Conservation (phyloP, 2,888 invertebrate species). For the Beris chalybata region DNA sequence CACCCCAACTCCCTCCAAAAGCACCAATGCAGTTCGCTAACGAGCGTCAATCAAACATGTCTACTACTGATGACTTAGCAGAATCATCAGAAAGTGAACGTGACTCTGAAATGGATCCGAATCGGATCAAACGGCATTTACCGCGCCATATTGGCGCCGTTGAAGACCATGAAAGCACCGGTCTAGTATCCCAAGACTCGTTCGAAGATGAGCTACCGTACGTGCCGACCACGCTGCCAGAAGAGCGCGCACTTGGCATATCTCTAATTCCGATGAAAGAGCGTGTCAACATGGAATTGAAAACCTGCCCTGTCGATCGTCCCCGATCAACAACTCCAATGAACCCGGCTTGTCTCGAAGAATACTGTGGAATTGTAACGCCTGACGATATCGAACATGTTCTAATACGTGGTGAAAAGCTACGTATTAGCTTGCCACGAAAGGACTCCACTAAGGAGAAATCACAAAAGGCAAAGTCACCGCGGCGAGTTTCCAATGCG, state of each 20-base stretch:
- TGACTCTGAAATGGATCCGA: constrained; percentile 62
- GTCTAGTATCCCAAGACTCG: constrained; percentile 78
- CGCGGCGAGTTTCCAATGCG: constrained; percentile 58
- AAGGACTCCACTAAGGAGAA: constrained; percentile 57
- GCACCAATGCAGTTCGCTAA: constrained; percentile 9
- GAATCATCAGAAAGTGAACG: constrained; percentile 73
- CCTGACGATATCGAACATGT: constrained; percentile 46
- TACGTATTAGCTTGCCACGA: constrained; percentile 71
- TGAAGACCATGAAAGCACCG: constrained; percentile 71
- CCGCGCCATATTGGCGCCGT: constrained; percentile 60
- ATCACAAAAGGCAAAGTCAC: constrained; percentile 57
- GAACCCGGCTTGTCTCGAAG: constrained; percentile 70
- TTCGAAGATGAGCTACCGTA: constrained; percentile 86
- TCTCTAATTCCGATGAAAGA: constrained; percentile 81
- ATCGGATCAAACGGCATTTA: constrained; percentile 50
- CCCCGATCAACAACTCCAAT: constrained; percentile 75
- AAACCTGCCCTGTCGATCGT: constrained; percentile 72
- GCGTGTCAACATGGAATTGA: constrained; percentile 63
- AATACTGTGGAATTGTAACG: constrained; percentile 62
- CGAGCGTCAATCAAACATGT: constrained; percentile 48
- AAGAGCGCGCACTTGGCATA: constrained; percentile 78
- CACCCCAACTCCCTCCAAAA: constrained; percentile 25
- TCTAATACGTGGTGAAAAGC: constrained; percentile 60
- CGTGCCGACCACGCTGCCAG: constrained; percentile 85
- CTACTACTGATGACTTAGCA: constrained; percentile 57